These are phyloP conservation scores for Trypoxylon attenuatum DNA, from an alignment of 2,888 invertebrate species.

Conservation along the genomic window DNA sequence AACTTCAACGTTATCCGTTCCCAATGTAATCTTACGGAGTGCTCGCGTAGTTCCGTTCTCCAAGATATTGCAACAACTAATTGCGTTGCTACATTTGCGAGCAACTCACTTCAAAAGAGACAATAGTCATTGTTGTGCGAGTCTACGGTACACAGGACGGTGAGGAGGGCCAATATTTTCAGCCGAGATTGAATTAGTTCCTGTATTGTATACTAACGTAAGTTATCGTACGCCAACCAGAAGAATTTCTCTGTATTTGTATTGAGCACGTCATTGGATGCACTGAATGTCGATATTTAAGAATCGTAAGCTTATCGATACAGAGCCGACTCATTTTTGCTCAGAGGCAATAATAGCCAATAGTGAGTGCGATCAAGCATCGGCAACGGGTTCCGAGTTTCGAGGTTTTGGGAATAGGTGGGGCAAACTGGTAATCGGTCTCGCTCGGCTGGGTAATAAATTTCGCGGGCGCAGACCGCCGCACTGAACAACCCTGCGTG, in stretches of 20 bases:
- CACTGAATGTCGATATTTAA: no score
- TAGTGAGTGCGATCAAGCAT: slow-evolving; percentile 3
- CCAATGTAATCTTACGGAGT: slow-evolving; percentile 36
- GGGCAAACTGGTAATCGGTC: slow-evolving; percentile 57
- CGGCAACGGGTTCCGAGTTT: slow-evolving; percentile 26
- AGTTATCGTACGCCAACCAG: no score
- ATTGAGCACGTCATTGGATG: no score
- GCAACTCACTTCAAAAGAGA: no score
- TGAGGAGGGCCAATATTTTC: no score
- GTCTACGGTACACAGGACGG: no score
- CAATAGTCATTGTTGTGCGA: no score
- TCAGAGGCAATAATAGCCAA: slow-evolving; percentile 29
- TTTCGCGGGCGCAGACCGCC: slow-evolving; percentile 47
- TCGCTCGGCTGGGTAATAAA: slow-evolving; percentile 58
- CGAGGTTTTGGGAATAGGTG: slow-evolving; percentile 45
- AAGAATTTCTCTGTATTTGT: no score
- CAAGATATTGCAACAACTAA: no score
- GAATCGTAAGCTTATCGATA: not conserved
- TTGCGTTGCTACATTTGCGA: slow-evolving; percentile 16
- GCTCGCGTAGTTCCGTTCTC: no score
- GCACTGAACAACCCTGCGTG: slow-evolving; percentile 28
- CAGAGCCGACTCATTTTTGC: slow-evolving; percentile 24
- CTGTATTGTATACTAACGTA: no score
- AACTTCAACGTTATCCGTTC: slow-evolving; percentile 32
- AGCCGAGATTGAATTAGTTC: no score